Percentiles rank a stretch among this genome's conserved stretches.
phyloP scores from a whole-genome alignment of 2,113 vertebrate species.

The Lepus europaeus region DNA sequence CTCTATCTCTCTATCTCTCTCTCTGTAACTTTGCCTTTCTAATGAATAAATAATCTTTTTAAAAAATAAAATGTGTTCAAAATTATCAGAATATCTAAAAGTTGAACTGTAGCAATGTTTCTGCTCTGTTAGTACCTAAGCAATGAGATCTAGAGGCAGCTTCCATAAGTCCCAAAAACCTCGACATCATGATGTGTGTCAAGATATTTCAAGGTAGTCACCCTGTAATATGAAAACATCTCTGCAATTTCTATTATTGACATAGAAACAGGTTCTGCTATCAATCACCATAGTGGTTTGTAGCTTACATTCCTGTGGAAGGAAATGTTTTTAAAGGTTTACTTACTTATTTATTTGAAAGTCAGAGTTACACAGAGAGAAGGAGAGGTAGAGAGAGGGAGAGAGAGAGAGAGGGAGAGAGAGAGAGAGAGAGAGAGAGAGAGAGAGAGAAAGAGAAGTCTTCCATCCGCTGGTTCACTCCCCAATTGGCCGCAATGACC shows the following conservation, averaged over 20 bases:
- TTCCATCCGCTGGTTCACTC: no score
- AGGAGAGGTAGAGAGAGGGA: no score
- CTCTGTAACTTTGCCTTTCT: no score
- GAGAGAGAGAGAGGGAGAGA: no score
- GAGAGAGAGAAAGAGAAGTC: no score
- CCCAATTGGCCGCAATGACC: no score
- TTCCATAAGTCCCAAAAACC: not conserved
- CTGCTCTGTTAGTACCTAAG: not conserved
- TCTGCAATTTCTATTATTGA: not conserved
- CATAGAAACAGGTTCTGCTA: no score
- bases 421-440: no score
- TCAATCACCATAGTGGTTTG: not conserved
- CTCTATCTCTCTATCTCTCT: no score
- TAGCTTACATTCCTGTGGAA: not conserved
- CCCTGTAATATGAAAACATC: not conserved
- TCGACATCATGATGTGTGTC: not conserved
- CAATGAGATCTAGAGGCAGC: not conserved
- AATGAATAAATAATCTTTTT: no score
- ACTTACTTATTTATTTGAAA: no score
- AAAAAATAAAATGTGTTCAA: not conserved
- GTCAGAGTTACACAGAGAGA: no score
- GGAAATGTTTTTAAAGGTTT: not conserved
- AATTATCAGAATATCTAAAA: conserved; percentile 17
- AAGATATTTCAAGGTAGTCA: not conserved
- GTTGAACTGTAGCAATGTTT: not conserved